Evolutionary conservation across 2,888 invertebrate species (phyloP).

Genomic region (Drosophila barbarae): DNA sequence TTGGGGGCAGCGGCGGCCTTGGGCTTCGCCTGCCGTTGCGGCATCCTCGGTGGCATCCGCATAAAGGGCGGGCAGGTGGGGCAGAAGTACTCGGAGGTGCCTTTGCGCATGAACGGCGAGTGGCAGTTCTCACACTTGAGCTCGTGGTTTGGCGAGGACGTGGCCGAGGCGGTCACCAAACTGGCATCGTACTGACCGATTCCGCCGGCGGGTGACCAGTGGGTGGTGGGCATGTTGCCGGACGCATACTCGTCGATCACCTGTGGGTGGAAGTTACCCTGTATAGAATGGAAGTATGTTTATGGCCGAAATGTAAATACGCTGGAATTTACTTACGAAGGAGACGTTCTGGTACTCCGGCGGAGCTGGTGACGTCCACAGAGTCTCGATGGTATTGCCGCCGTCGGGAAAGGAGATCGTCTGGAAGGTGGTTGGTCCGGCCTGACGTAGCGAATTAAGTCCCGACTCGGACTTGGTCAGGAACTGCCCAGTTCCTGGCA

Average conservation of each 20-base stretch:
- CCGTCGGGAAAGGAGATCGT: slow-evolving; percentile 72
- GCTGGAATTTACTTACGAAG: slow-evolving; percentile 67
- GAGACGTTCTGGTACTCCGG: slow-evolving; percentile 74
- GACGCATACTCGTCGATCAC: slow-evolving; percentile 76
- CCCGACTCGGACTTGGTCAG: slow-evolving; percentile 78
- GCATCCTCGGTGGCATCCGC: slow-evolving; percentile 57
- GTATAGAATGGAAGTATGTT: slow-evolving; percentile 5
- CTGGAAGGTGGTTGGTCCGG: slow-evolving; percentile 70
- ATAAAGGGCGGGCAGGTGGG: slow-evolving; percentile 53
- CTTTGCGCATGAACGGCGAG: slow-evolving; percentile 66
- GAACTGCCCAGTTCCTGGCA: slow-evolving; percentile 70
- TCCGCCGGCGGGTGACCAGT: slow-evolving; percentile 60
- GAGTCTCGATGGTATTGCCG: slow-evolving; percentile 61
- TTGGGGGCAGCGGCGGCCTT: slow-evolving; percentile 73
- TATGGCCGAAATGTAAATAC: neutral
- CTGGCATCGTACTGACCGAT: slow-evolving; percentile 63
- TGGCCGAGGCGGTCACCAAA: slow-evolving; percentile 44
- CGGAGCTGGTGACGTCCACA: slow-evolving; percentile 65
- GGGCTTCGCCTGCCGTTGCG: slow-evolving; percentile 74
- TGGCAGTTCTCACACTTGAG: slow-evolving; percentile 75
- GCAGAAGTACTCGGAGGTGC: slow-evolving; percentile 68
- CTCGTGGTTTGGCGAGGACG: slow-evolving; percentile 53
- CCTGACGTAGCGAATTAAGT: slow-evolving; percentile 73
- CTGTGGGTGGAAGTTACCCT: slow-evolving; percentile 77
- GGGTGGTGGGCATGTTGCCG: slow-evolving; percentile 64